Percentiles rank a stretch among this genome's conserved stretches.
These are phyloP conservation scores for Creontiades dilutus DNA, from an alignment of 2,888 invertebrate species.

Conservation along the genomic window DNA sequence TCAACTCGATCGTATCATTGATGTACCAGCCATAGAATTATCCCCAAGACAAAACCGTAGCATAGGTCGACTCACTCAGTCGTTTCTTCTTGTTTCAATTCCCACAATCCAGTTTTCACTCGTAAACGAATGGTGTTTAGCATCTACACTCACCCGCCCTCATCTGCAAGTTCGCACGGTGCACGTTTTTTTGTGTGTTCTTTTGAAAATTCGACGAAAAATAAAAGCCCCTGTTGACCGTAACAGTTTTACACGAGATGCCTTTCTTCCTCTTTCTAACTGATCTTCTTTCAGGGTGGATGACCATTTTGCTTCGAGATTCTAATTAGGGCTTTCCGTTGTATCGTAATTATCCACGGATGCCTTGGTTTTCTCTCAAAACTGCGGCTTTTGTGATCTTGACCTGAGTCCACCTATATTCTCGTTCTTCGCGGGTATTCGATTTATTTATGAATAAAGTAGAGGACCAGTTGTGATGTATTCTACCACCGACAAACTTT, in stretches of 20 bases:
- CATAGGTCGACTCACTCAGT: no score
- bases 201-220: not conserved
- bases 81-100: no score
- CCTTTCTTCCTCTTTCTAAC: slow-evolving; percentile 34
- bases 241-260: not conserved
- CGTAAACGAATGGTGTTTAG: no score
- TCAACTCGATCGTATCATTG: no score
- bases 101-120: no score
- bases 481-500: no score
- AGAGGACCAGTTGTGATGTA: no score
- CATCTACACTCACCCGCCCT: not conserved
- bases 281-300: slow-evolving; percentile 43
- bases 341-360: slow-evolving; percentile 26
- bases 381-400: not conserved
- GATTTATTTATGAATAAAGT: no score
- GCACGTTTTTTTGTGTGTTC: not conserved
- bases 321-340: slow-evolving; percentile 43
- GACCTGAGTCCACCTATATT: not conserved
- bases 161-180: not conserved
- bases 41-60: no score
- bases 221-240: not conserved
- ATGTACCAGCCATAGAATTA: no score
- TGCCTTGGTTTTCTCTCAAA: not conserved
- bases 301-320: slow-evolving; percentile 48
- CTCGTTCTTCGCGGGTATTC: not conserved